Percentiles rank a stretch among this genome's conserved stretches.
These are phyloP conservation scores for Watsonalla binaria DNA, from an alignment of 2,888 invertebrate species.

Conservation along the genomic window DNA sequence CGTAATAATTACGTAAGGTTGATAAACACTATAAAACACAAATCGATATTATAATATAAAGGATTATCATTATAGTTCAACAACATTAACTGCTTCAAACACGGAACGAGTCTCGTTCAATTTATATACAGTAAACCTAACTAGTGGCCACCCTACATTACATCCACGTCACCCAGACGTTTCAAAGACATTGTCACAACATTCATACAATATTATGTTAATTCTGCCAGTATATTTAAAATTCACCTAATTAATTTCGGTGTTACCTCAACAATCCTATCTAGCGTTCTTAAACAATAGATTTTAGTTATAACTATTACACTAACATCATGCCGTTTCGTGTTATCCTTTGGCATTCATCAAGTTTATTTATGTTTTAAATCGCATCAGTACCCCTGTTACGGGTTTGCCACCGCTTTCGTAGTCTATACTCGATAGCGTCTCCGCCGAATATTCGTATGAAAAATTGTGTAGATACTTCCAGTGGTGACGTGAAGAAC, in stretches of 20 bases:
- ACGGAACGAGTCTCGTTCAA: constrained; percentile 20
- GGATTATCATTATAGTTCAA: not conserved
- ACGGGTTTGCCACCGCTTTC: too few relatives aligned
- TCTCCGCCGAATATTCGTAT: too few relatives aligned
- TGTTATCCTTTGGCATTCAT: constrained; percentile 35
- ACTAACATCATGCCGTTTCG: constrained; percentile 30
- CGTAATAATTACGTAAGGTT: constrained; percentile 19
- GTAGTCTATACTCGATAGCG: too few relatives aligned
- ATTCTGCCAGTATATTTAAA: not conserved
- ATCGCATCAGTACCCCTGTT: constrained; percentile 26
- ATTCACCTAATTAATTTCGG: constrained; percentile 30
- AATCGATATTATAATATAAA: constrained; percentile 3
- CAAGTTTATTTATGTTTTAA: constrained; percentile 13
- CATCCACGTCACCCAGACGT: constrained; percentile 15
- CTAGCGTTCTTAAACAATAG: constrained; percentile 35
- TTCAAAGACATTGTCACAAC: constrained; percentile 12
- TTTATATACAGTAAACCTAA: constrained; percentile 23
- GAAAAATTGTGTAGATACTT: too few relatives aligned
- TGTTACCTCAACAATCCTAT: constrained; percentile 34
- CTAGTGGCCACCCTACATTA: constrained; percentile 31
- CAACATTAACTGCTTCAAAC: constrained; percentile 1
- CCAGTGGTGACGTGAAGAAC: too few relatives aligned
- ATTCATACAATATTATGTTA: constrained; percentile 24
- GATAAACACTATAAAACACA: constrained; percentile 11
- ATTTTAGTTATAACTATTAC: constrained; percentile 24